Conservation (phyloP, 2,888 invertebrate species). For the Ceramica pisi region DNA sequence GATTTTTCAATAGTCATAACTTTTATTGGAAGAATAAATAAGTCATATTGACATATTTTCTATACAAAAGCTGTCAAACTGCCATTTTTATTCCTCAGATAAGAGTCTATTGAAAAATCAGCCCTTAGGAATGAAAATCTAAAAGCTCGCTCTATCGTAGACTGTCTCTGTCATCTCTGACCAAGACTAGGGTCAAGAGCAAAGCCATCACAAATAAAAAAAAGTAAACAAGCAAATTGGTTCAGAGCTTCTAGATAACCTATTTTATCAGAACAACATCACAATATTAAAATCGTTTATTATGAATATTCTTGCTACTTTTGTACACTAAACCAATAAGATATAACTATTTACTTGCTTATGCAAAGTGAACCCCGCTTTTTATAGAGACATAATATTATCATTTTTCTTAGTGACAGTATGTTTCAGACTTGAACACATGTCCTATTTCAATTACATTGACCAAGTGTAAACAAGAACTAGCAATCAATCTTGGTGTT, state of each 20-base stretch:
- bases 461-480: not conserved
- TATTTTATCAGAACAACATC: not conserved
- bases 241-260: not conserved
- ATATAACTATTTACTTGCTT: not conserved
- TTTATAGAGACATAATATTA: not conserved
- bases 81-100: too few species aligned
- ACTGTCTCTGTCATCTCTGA: too few species aligned
- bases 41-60: too few species aligned
- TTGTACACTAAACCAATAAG: not conserved
- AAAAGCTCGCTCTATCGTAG: too few species aligned
- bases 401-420: too few species aligned
- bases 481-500: not conserved
- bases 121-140: too few species aligned
- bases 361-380: not conserved
- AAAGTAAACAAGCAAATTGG: not conserved
- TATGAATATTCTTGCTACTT: constrained; percentile 13
- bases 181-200: too few species aligned
- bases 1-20: too few species aligned
- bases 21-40: too few species aligned
- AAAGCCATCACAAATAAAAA: too few species aligned
- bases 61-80: too few species aligned
- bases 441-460: not conserved
- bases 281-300: constrained; percentile 22
- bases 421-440: not conserved
- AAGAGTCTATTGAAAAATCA: too few species aligned